Conservation (phyloP, 2,888 invertebrate species). For the Pristionchus fissidentatus region DNA sequence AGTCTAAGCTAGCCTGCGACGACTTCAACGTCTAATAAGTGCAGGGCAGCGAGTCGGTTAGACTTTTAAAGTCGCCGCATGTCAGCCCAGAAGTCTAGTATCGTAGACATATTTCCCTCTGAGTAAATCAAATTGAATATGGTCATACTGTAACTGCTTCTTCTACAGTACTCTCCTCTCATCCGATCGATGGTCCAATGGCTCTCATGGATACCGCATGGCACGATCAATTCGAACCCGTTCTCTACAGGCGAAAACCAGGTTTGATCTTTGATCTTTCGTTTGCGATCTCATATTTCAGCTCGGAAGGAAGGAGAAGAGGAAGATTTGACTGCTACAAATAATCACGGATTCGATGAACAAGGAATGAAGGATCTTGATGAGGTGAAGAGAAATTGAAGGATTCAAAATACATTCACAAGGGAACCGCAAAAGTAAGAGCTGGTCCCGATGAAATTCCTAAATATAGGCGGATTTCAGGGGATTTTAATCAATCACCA, state of each 20-base stretch:
- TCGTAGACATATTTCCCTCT: background rate
- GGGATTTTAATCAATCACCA: too few relatives aligned
- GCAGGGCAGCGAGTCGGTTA: too few relatives aligned
- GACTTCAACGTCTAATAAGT: too few relatives aligned
- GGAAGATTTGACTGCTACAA: conserved; percentile 59
- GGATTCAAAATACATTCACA: too few relatives aligned
- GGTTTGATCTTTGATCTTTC: conserved; percentile 4
- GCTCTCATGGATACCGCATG: conserved; percentile 66
- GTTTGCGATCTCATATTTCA: background rate
- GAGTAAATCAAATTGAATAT: background rate
- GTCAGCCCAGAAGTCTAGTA: too few relatives aligned
- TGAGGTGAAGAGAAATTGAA: conserved; percentile 56
- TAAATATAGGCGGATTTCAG: too few relatives aligned
- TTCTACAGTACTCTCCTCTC: background rate
- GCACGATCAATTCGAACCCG: conserved; percentile 66
- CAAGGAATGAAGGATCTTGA: conserved; percentile 71
- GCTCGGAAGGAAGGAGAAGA: conserved; percentile 51
- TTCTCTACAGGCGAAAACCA: conserved; percentile 54
- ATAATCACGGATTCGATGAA: conserved; percentile 66
- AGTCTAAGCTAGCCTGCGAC: too few relatives aligned
- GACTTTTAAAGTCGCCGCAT: too few relatives aligned
- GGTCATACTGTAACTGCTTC: background rate
- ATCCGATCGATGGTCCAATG: conserved; percentile 59
- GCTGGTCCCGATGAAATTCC: too few relatives aligned
- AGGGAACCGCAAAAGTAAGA: too few relatives aligned